Conservation (phyloP, 1,140 invertebrate genomes). For the Tetragnatha versicolor region DNA sequence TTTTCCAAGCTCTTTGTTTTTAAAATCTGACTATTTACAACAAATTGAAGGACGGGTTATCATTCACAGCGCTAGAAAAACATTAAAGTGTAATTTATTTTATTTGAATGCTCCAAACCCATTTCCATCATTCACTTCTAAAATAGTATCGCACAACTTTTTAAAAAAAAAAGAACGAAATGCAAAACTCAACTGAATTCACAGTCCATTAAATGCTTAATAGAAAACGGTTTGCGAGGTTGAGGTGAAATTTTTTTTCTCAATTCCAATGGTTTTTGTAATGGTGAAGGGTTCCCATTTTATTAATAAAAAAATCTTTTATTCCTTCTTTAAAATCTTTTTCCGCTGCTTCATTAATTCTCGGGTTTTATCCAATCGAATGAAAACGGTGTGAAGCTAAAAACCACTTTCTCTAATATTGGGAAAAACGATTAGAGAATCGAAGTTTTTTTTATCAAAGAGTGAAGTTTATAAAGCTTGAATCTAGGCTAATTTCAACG, state of each 20-base stretch:
- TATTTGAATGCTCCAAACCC: too few species aligned
- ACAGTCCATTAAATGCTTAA: slow-evolving; percentile 9
- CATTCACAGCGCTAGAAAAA: too few species aligned
- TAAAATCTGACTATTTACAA: too few species aligned
- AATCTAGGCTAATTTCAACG: not conserved
- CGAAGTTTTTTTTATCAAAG: not conserved
- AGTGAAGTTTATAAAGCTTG: not conserved
- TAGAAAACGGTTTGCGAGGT: slow-evolving; percentile 5
- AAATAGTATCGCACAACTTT: too few species aligned
- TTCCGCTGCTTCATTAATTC: not conserved
- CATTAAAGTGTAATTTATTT: too few species aligned
- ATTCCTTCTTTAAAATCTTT: not conserved
- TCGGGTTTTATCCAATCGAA: slow-evolving; percentile 10
- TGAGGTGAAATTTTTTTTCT: not conserved
- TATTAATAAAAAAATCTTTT: too few species aligned
- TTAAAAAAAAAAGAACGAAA: not conserved
- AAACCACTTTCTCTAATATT: not conserved
- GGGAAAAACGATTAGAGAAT: not conserved
- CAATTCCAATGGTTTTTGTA: not conserved
- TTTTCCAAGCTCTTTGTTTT: too few species aligned
- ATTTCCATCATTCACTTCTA: too few species aligned
- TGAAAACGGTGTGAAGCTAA: not conserved
- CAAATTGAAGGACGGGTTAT: too few species aligned
- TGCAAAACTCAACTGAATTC: not conserved
- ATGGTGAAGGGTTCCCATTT: too few species aligned